Base-by-base conservation (phyloP, 2,888 invertebrate species). In the Pocota personata region DNA sequence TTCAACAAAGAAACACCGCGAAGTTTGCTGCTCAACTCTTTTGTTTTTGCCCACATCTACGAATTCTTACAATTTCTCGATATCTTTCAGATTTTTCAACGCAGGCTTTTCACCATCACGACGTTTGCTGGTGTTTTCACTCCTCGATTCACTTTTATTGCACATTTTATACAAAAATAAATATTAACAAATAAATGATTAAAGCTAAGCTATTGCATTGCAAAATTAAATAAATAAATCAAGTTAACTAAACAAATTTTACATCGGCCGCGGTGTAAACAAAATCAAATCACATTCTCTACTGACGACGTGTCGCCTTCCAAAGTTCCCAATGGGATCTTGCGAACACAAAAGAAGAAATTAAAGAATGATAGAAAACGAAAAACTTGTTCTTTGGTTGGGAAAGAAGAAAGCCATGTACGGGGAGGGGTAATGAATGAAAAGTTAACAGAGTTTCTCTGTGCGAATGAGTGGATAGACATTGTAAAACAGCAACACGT, bases 21-120 rank as follows among this genome's bases (percentile, higher is more conserved):
- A 82, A 88, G 88, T 90, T 89, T 21, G 71, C 86, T 75, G 77
- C 57, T 75, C 87, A 72, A 88, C 88, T 89, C 88, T 88, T 89
- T 88, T 72, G 88, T 84, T 88, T 40, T 67, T 16, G 6, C 21
- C 43, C 21, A 4, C 8, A 21, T 10, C 19, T 27, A 27, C 7
- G 5, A 52, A 55, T 50, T 73, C 87, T 88, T 86, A 88, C 88
- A 87, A 78, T 87, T 88, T 87, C 14, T 88, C 88, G 40, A 75
- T 52, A 40, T 71, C 32, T 32, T 78, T 80, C 2, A 19, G 52
- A 43, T 58, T 62, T 43, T 40, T 48, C 14, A 16, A 16, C 5
- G 6, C 7, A 21, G 12, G 21, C 30, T 72, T 76, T 8, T 57
- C 76, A 67, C 37, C 5, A 4, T 64, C 35, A 5, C 30, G 50